phyloP scores from a whole-genome alignment of 2,888 invertebrate genomes.

The Tenthredo distinguenda region DNA sequence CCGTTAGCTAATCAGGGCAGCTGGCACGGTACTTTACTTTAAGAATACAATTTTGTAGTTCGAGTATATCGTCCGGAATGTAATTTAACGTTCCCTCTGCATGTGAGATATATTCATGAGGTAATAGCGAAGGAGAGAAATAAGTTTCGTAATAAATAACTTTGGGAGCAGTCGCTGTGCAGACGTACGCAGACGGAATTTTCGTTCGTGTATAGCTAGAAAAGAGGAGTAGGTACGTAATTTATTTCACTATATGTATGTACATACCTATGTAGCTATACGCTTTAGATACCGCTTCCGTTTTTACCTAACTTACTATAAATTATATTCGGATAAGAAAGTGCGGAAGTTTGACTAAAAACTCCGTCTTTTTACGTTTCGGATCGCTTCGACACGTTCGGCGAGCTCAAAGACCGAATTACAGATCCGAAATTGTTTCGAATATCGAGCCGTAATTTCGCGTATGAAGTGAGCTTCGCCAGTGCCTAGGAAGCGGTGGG shows the following conservation, averaged over 20 bases:
- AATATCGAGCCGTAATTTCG: not conserved
- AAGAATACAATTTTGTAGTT: conserved; percentile 39
- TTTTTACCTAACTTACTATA: conserved; percentile 10
- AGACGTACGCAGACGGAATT: conserved; percentile 42
- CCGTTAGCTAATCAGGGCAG: conserved; percentile 35
- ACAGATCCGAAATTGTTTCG: not conserved
- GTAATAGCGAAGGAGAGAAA: conserved; percentile 46
- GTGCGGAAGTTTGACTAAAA: not conserved
- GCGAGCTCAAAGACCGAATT: not conserved
- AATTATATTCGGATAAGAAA: not conserved
- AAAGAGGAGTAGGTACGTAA: conserved; percentile 5
- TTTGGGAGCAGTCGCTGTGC: conserved; percentile 25
- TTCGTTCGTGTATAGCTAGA: not conserved
- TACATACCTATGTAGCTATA: not conserved
- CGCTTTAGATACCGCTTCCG: not conserved
- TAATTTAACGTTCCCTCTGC: conserved; percentile 45
- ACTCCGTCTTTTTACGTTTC: not conserved
- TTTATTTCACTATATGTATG: not conserved
- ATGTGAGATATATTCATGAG: conserved; percentile 48
- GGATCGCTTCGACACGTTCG: not conserved
- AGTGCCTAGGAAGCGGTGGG: not conserved
- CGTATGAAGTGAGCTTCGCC: not conserved
- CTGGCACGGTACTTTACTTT: not conserved
- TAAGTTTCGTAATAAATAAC: conserved; percentile 51
- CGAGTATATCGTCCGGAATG: conserved; percentile 45